Percentiles rank a stretch among this genome's conserved stretches.
These are phyloP conservation scores for Gymnarchus niloticus DNA, from an alignment of 2,113 vertebrate genomes.

Conservation along the genomic window DNA sequence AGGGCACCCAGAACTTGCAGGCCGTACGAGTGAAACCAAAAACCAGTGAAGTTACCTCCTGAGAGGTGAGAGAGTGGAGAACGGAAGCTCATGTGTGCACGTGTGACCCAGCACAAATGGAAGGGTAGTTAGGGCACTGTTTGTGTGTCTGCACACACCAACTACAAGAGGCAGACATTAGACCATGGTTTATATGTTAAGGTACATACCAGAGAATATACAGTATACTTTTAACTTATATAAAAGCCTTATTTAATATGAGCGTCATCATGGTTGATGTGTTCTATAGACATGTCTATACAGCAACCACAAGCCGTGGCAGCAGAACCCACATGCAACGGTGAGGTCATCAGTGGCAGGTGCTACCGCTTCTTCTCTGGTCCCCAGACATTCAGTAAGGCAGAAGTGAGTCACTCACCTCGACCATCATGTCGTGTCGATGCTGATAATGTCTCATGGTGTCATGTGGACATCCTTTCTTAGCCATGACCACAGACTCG, in stretches of 20 bases:
- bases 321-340: slow-evolving; percentile 33
- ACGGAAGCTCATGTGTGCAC: neutral
- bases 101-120: neutral
- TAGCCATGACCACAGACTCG: neutral
- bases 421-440: neutral
- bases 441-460: neutral
- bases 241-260: neutral
- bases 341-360: slow-evolving; percentile 46
- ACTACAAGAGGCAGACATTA: neutral
- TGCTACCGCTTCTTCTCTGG: slow-evolving; percentile 55
- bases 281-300: neutral
- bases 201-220: neutral
- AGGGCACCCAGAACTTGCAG: slow-evolving; percentile 46
- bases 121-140: neutral
- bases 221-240: too few relatives aligned
- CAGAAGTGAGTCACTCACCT: slow-evolving; percentile 50
- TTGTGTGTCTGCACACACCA: neutral
- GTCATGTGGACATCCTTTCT: neutral
- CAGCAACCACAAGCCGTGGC: neutral
- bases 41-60: slow-evolving; percentile 21
- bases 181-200: neutral
- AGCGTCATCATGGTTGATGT: neutral
- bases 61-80: neutral
- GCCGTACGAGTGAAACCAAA: slow-evolving; percentile 30
- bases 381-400: slow-evolving; percentile 49